A percentile compares a stretch with the other conserved stretches of the same genome.
Conservation (phyloP, 2,113 vertebrate genomes). For the Mugil cephalus region DNA sequence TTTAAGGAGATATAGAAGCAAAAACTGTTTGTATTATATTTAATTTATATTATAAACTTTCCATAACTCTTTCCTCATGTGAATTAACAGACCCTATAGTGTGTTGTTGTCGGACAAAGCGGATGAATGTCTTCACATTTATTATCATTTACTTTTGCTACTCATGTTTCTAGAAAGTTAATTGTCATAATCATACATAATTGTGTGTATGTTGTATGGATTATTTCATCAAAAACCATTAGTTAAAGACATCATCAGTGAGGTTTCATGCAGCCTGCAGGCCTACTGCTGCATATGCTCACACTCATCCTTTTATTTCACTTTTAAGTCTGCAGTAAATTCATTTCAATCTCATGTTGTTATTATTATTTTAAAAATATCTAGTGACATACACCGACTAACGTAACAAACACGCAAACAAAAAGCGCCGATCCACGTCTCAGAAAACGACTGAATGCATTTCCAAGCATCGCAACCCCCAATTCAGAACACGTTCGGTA, state of each 20-base stretch:
- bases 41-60: no score
- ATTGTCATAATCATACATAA: neutral
- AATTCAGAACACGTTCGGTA: slow-evolving; percentile 31
- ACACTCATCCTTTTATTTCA: slow-evolving; percentile 4
- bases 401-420: slow-evolving; percentile 5
- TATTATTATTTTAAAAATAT: no score
- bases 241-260: neutral
- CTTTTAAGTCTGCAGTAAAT: neutral
- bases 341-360: no score
- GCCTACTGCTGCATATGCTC: neutral
- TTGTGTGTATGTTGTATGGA: neutral
- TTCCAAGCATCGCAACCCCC: slow-evolving; percentile 52
- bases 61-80: neutral
- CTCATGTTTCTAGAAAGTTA: neutral
- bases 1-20: no score
- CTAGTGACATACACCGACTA: slow-evolving; percentile 8
- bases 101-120: neutral
- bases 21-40: no score
- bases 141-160: neutral
- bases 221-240: neutral
- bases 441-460: slow-evolving; percentile 28
- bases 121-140: slow-evolving; percentile 15
- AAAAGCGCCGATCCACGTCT: slow-evolving; percentile 5
- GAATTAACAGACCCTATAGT: neutral
- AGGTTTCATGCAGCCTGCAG: neutral